These are phyloP conservation scores for Columba janthina DNA, from an alignment of 2,113 vertebrate species.

Conservation along the genomic window DNA sequence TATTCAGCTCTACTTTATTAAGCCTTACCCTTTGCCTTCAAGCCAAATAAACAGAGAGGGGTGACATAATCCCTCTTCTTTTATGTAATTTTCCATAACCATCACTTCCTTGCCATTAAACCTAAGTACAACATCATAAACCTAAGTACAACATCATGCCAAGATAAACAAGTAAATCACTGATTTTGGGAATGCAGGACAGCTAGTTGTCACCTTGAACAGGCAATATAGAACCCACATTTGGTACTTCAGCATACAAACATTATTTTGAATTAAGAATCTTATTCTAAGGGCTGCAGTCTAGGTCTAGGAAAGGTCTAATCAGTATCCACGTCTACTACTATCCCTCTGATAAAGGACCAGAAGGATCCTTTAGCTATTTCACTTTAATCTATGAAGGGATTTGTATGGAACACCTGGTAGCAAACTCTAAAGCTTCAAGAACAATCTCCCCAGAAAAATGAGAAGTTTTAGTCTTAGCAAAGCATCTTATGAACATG, in stretches of 20 bases:
- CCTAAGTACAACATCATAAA: background rate
- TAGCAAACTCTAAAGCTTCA: background rate
- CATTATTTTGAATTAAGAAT: background rate
- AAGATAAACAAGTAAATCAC: background rate
- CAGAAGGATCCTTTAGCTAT: background rate
- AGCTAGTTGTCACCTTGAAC: background rate
- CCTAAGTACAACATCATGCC: background rate
- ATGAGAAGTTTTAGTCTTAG: background rate
- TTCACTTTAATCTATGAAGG: background rate
- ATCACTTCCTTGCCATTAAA: background rate
- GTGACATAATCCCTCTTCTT: background rate
- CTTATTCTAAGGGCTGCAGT: background rate
- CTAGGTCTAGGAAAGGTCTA: background rate
- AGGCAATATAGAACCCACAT: background rate
- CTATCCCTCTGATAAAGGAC: background rate
- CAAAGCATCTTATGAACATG: background rate
- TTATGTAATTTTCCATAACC: background rate
- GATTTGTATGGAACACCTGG: background rate
- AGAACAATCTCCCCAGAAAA: background rate
- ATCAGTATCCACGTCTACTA: fast-evolving
- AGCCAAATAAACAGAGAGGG: background rate
- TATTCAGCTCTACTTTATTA: background rate
- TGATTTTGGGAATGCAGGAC: background rate
- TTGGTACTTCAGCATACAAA: background rate
- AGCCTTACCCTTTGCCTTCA: background rate